Base-by-base conservation (phyloP, 2,888 invertebrate species). In the Strigamia crassipes region DNA sequence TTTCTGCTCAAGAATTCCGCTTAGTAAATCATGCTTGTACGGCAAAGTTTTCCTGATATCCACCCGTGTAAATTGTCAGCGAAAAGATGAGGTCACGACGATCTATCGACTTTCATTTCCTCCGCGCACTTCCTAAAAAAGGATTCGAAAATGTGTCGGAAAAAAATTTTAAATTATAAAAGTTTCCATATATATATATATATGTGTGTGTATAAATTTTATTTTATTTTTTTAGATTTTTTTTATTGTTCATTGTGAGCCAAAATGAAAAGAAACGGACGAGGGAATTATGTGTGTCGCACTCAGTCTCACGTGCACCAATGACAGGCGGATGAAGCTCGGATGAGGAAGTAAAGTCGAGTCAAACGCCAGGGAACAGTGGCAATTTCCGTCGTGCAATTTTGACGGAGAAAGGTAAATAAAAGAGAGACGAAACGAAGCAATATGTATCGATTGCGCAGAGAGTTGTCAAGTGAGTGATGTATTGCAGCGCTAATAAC, bases 341-440 rank as follows among this genome's bases (percentile, higher is more conserved):
- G 27, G 73, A 31, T 31, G 27, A 56, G 56, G 18, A 56, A 56
- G n/a, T 15, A 73, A 27, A 73, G 51, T 66, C 10, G 23, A 73
- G 73, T 73, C 73, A 73, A 73, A 73, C 73, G 73, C 73, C 27
- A 73, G 73, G 61, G 73, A 73, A 73, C 73, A 31, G 23, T 73
- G 73, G 73, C 73, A 73, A 73, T 73, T 73, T 73, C 73, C 73
- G 73, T 27, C 73, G 73, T 73, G 73, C 73, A 73, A 73, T 73
- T 73, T 73, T 27, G 31, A 73, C 73, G 10, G 73, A 73, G 56
- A 73, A 73, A 73, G 73, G 73, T 73, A 73, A 73, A 73, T 73
- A 73, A 73, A 73, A 73, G 73, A 73, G 73, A 73, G 31, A 31
- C 27, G 73, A 73, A 73, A 31, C 27, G 73, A 73, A 73, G 31